These are phyloP conservation scores for Copsychus sechellarum DNA, from an alignment of 2,113 vertebrate species.

Conservation along the genomic window DNA sequence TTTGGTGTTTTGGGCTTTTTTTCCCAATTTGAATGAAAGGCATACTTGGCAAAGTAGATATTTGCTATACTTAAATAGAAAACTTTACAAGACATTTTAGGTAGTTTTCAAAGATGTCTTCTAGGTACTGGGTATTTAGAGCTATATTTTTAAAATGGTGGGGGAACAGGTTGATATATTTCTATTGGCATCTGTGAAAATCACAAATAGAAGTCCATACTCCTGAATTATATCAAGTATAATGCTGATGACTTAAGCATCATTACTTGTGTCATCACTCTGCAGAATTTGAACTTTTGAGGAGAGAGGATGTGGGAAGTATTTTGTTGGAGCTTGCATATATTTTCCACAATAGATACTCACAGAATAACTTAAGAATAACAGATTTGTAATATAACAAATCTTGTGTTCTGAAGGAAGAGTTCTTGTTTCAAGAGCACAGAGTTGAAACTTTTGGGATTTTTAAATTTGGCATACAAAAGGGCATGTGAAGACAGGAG, in stretches of 20 bases:
- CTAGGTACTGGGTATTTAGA: not conserved
- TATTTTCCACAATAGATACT: not conserved
- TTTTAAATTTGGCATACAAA: constrained; percentile 5
- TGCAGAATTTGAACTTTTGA: not conserved
- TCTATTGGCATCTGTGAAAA: not conserved
- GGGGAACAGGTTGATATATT: not conserved
- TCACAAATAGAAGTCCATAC: not conserved
- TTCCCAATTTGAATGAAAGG: not conserved
- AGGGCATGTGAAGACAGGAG: constrained; percentile 3
- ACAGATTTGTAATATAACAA: not conserved
- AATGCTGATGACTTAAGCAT: not conserved
- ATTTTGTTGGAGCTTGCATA: not conserved
- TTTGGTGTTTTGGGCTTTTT: not conserved
- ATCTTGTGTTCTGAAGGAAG: not conserved
- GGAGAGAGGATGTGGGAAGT: not conserved
- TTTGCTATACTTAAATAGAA: not conserved
- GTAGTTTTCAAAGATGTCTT: not conserved
- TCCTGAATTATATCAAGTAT: not conserved
- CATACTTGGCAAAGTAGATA: not conserved
- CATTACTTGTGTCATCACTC: not conserved
- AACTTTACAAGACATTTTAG: not conserved
- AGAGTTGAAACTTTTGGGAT: not conserved
- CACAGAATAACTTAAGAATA: not conserved
- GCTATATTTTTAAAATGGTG: not conserved
- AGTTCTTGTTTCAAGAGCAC: not conserved